Conservation (phyloP, 2,113 vertebrate species). For the Phaethornis superciliosus region DNA sequence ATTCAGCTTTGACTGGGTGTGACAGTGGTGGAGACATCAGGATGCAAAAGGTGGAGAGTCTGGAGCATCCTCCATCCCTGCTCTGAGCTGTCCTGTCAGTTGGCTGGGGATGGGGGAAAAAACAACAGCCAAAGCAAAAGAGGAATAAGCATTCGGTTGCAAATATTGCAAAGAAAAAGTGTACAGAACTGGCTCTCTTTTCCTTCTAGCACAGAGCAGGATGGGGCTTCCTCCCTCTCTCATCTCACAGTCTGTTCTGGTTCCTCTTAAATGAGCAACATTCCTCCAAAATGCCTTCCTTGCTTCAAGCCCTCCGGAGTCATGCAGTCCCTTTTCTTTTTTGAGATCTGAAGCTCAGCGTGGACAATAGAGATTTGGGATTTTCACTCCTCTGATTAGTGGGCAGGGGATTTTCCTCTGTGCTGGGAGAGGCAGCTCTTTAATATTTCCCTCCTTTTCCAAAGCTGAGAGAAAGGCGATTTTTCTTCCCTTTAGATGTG, state of each 20-base stretch:
- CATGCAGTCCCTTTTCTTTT: not conserved
- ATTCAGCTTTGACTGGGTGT: not conserved
- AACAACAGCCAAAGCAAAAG: not conserved
- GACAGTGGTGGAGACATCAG: not conserved
- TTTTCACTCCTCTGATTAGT: not conserved
- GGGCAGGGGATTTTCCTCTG: not conserved
- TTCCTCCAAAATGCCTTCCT: not conserved
- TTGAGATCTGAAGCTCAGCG: not conserved
- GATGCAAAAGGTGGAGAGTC: not conserved
- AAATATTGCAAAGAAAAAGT: not conserved
- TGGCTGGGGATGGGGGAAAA: not conserved
- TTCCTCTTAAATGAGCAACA: not conserved
- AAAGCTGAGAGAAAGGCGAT: conserved; percentile 28
- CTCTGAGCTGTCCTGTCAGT: not conserved
- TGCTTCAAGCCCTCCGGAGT: not conserved
- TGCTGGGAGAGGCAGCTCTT: not conserved
- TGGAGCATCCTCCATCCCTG: not conserved
- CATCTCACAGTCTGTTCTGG: not conserved
- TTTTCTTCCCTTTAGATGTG: conserved; percentile 45
- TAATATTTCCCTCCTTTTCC: conserved; percentile 35
- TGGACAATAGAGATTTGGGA: not conserved
- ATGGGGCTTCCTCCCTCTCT: not conserved
- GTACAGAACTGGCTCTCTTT: not conserved
- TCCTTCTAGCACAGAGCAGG: accelerated
- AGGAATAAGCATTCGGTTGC: not conserved